phyloP scores from a whole-genome alignment of 2,113 vertebrate genomes.

The Crotalus helleri region DNA sequence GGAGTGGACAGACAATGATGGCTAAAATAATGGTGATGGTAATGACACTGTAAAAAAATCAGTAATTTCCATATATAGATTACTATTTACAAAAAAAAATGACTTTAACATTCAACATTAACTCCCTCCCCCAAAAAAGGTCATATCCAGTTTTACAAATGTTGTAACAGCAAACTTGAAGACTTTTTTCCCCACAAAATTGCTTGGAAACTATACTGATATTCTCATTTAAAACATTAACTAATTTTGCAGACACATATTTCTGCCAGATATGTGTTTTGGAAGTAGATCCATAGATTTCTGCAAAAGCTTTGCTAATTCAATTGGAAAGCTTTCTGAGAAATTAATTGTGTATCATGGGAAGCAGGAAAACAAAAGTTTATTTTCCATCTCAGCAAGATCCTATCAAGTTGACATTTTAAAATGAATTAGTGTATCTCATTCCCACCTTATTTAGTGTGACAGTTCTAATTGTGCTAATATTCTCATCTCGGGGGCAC shows the following conservation, averaged over 20 bases:
- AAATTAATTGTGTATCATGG: conserved; percentile 16
- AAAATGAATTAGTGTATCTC: conserved; percentile 19
- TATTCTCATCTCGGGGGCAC: conserved; percentile 9
- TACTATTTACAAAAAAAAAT: not conserved
- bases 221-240: not conserved
- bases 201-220: not conserved
- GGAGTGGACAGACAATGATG: not conserved
- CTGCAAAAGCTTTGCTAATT: not conserved
- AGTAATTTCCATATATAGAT: not conserved
- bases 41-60: not conserved
- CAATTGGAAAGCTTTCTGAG: not conserved
- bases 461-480: conserved; percentile 30
- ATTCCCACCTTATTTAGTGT: conserved; percentile 36
- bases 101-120: not conserved
- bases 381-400: not conserved
- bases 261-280: not conserved
- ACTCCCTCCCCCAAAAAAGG: not conserved
- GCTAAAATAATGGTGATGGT: not conserved
- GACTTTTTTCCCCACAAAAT: not conserved
- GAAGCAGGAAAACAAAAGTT: conserved; percentile 7
- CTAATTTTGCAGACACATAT: not conserved
- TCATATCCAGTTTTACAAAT: conserved; percentile 14
- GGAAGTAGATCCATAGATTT: not conserved
- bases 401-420: conserved; percentile 6
- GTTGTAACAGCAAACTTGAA: not conserved